phyloP scores from a whole-genome alignment of 2,888 invertebrate genomes.

The Latrodectus elegans region DNA sequence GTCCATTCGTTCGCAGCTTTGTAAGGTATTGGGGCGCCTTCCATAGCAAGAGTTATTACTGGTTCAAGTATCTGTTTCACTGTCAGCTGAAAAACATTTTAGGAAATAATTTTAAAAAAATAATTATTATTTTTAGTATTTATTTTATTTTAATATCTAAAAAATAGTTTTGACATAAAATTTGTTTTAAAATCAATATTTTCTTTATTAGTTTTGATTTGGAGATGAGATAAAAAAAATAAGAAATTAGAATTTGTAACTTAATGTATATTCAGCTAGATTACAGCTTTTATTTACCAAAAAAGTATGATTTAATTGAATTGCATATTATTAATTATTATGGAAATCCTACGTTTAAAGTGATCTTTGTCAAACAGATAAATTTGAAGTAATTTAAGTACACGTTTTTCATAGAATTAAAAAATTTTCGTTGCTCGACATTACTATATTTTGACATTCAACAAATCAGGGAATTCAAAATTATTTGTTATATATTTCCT shows the following conservation, averaged over 20 bases:
- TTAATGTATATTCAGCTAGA: not conserved
- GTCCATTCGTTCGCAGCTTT: constrained; percentile 72
- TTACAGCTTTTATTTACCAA: not conserved
- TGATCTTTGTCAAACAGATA: no score
- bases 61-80: constrained; percentile 73
- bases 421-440: no score
- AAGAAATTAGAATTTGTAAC: not conserved
- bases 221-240: not conserved
- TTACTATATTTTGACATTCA: no score
- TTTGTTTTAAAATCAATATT: no score
- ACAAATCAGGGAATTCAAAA: no score
- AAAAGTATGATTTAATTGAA: not conserved
- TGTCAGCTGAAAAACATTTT: constrained; percentile 71
- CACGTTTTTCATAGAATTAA: no score
- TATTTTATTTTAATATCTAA: not conserved
- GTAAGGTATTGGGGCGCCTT: constrained; percentile 74
- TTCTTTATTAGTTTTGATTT: not conserved
- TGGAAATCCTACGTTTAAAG: not conserved
- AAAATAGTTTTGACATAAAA: no score
- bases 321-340: not conserved
- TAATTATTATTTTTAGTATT: not conserved
- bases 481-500: no score
- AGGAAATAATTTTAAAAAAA: not conserved
- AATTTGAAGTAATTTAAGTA: no score
- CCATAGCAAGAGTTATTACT: constrained; percentile 73